Base-by-base conservation (phyloP, 1,140 invertebrate species). In the Heliconius nattereri region DNA sequence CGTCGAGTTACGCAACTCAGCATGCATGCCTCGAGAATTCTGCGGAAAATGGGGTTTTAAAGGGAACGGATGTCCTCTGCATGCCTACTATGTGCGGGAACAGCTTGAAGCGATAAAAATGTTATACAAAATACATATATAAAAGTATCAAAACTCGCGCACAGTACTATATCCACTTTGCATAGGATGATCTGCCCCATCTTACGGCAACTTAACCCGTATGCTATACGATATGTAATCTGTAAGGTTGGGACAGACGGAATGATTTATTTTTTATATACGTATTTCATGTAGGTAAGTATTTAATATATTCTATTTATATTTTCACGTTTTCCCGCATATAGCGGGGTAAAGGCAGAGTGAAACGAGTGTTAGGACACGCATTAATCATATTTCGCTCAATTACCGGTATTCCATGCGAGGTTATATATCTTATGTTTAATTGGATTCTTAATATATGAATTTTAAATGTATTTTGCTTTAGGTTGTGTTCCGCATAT, bases 121-220 rank as follows among this genome's bases (percentile, higher is more conserved):
- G 1, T 20, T 52, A 54, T 7, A 23, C 6, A 66, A 66, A 66
- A 60, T 26, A n/a, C n/a, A n/a, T n/a, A 6, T 13, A 40, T 45
- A 81, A 76, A 79, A 87, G 78, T 84, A 85, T 86, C 81, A 84
- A 87, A 70, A 75, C 20, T 2, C 11, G 2, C 78, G 7, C 52
- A n/a, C 20, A 73, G 32, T 40, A n/a, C n/a, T 83, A 80, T 37
- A 76, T 19, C 66, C 80, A 57, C 79, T 84, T 78, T 81, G 78
- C 81, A 75, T 75, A 40, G 81, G 83, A 84, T 84, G 81, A 84
- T 84, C 83, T 60, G 70, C 23, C 70, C 54, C 78, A 79, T 85
- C 83, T 84, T 84, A 78, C 75, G 71, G 77, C 66, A 83, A 83
- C 77, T 81, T 75, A 79, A 81, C 74, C 76, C 81, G 60, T 79